Evolutionary conservation across 1,140 invertebrate genomes (phyloP), one percentile per base, ranked within the genome.

Genomic region (Neuroterus valhalla): DNA sequence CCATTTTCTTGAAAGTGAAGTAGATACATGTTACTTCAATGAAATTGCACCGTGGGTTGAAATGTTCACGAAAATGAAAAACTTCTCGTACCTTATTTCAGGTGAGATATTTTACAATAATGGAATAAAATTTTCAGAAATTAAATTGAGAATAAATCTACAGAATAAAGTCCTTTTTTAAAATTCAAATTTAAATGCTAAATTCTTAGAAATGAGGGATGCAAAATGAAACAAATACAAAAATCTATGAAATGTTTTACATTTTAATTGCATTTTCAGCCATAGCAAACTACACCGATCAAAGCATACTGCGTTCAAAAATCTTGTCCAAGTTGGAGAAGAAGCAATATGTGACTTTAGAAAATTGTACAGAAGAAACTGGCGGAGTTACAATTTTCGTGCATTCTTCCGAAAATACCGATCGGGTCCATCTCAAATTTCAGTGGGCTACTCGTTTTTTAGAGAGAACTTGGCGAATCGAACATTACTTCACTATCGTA

Each of bases 381-480:
- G 76, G 76, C 14, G 76, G 76, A 23, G 19, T 77, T 19, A 21
- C 66, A 5, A 45, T 74, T 11, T 26, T 31, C 15, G 21, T 77
- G 11, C 68, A 77, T 70, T 69, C 67, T 14, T 26, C 38, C 12
- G 50, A 26, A 15, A 44, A 66, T 23, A 44, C 8, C 5, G 71
- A 77, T 21, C 2, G 46, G 8, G 19, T 74, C 21, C 70, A 66
- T 6, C 46, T 77, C 6, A 69, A 55, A 50, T 15, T 77, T 12
- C 52, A 50, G 48, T 77, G 76, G 76, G 43, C 26, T 21, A 31
- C 71, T 43, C 44, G 50, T 48, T 76, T 74, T 67, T 66, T 68
- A 71, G 76, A 70, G 31, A 31, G 68, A 44, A 42, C 46, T 45
- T 76, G 66, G 44, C 46, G 62, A 21, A 67, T 71, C 10, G 44